These are phyloP conservation scores for Danionella dracula DNA, from an alignment of 2,797 vertebrate genomes.

Conservation along the genomic window DNA sequence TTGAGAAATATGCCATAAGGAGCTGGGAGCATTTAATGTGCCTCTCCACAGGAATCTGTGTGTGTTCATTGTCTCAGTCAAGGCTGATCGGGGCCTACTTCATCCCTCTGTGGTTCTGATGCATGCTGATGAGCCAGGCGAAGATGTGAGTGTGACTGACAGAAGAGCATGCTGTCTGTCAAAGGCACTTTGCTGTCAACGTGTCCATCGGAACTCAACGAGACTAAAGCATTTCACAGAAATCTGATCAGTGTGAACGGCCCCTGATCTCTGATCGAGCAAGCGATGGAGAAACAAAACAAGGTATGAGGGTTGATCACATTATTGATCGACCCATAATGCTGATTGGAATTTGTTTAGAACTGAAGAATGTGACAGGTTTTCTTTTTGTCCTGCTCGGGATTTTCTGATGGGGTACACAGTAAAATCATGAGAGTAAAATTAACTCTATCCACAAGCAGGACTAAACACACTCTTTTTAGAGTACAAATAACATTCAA, in stretches of 20 bases:
- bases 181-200: not conserved
- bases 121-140: not conserved
- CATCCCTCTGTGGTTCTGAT: slow-evolving; percentile 14
- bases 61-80: slow-evolving; percentile 6
- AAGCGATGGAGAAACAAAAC: not conserved
- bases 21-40: slow-evolving; percentile 40
- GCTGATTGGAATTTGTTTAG: not conserved
- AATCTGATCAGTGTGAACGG: slow-evolving; percentile 20
- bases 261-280: slow-evolving; percentile 8
- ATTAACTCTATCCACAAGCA: too few relatives aligned
- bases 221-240: slow-evolving; percentile 13
- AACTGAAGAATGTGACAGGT: not conserved
- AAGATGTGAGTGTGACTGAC: slow-evolving; percentile 11
- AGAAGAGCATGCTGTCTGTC: slow-evolving; percentile 27
- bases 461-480: too few relatives aligned
- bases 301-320: not conserved
- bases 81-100: slow-evolving; percentile 1
- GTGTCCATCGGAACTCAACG: not conserved
- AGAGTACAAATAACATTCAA: too few relatives aligned
- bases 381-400: not conserved
- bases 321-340: slow-evolving; percentile 11
- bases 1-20: slow-evolving; percentile 34
- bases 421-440: too few relatives aligned
- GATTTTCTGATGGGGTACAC: not conserved
- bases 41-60: slow-evolving; percentile 3